phyloP scores from a whole-genome alignment of 2,888 invertebrate genomes.

The Ophonus ardosiacus region DNA sequence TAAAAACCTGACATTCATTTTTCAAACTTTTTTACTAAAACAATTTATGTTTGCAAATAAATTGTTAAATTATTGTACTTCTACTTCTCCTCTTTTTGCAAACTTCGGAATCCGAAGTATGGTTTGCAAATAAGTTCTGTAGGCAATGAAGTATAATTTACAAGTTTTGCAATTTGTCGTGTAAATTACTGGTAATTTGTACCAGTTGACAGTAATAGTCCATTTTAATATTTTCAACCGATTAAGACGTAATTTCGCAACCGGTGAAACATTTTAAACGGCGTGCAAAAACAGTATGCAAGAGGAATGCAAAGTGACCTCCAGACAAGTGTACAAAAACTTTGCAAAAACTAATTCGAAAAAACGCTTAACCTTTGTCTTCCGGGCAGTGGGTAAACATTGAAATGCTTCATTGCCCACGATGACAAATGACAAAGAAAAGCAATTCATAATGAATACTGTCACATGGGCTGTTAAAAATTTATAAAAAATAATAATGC shows the following conservation, averaged over 20 bases:
- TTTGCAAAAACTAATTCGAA: neutral
- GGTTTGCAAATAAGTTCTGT: constrained; percentile 16
- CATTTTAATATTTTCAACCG: constrained; percentile 27
- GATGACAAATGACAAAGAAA: neutral
- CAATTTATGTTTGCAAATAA: neutral
- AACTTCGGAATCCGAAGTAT: neutral
- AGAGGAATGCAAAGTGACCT: constrained; percentile 13
- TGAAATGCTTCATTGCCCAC: constrained; percentile 26
- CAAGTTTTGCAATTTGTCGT: constrained; percentile 41
- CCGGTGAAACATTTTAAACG: constrained; percentile 11
- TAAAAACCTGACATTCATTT: neutral
- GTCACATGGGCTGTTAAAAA: no score
- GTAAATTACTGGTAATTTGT: constrained; percentile 39
- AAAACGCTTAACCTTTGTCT: neutral
- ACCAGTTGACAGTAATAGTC: constrained; percentile 34
- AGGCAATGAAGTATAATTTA: constrained; percentile 47
- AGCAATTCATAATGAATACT: no score
- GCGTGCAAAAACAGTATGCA: constrained; percentile 2
- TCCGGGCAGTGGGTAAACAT: neutral
- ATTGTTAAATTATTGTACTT: neutral
- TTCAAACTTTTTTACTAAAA: neutral
- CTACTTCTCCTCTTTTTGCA: neutral
- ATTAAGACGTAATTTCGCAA: constrained; percentile 39
- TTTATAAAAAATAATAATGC: no score
- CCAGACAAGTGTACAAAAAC: neutral